Evolutionary conservation across 53 echinoderm and acorn worm genomes (phyloP).

Genomic region (Stichopus horrens): DNA sequence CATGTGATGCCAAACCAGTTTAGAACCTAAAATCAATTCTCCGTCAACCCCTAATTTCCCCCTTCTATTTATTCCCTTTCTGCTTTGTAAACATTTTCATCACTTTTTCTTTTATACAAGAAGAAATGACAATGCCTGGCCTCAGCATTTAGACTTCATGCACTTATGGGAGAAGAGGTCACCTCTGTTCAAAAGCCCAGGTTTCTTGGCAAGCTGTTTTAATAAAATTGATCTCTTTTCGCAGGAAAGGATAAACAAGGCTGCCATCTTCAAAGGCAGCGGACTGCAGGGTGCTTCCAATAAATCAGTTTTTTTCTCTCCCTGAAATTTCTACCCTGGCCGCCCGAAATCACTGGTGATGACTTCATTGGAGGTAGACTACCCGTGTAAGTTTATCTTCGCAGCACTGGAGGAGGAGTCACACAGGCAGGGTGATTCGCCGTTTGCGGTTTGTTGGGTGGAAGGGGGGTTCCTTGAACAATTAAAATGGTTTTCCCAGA

Average conservation of each 20-base stretch:
- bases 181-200: constrained; percentile 9
- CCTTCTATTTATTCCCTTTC: neutral
- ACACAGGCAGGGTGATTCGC: constrained; percentile 1
- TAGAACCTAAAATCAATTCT: constrained; percentile 23
- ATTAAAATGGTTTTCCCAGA: constrained; percentile 29
- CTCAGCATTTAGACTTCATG: neutral
- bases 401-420: neutral
- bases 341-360: constrained; percentile 2
- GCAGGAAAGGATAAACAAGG: constrained; percentile 38
- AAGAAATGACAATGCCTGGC: neutral
- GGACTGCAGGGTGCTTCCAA: constrained; percentile 37
- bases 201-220: constrained; percentile 21
- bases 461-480: constrained; percentile 37
- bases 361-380: constrained; percentile 16
- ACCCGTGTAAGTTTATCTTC: constrained; percentile 18
- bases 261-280: constrained; percentile 35
- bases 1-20: constrained; percentile 9
- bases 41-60: neutral
- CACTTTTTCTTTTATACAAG: neutral
- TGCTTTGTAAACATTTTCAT: constrained; percentile 36
- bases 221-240: constrained; percentile 47
- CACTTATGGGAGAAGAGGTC: constrained; percentile 23
- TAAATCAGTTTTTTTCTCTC: constrained; percentile 15
- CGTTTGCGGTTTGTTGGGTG: constrained; percentile 20
- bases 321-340: constrained; percentile 16